Percentiles rank a stretch among this genome's conserved stretches.
Conservation (phyloP, 2,113 vertebrate species). For the Gasterosteus nipponicus region DNA sequence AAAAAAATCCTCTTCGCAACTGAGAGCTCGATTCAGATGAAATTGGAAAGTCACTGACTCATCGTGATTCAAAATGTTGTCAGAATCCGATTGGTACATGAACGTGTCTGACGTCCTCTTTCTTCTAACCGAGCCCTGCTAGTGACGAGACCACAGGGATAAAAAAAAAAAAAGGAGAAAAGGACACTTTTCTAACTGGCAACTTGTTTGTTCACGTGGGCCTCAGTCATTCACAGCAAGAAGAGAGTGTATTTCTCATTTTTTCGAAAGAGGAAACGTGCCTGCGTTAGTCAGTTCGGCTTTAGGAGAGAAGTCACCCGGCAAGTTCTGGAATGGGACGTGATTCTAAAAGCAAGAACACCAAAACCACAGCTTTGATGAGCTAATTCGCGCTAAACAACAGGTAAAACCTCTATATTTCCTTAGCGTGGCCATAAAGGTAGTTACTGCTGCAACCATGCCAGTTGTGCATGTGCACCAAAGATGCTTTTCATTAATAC, state of each 20-base stretch:
- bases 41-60: not conserved
- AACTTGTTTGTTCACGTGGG: too few relatives aligned
- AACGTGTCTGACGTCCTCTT: not conserved
- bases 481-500: not conserved
- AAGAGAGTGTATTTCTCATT: not conserved
- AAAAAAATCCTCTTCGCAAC: too few relatives aligned
- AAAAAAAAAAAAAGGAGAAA: not conserved
- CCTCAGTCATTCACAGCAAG: not conserved
- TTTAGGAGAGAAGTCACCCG: too few relatives aligned
- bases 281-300: too few relatives aligned
- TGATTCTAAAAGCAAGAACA: not conserved
- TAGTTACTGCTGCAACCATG: not conserved
- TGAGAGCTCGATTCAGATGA: not conserved
- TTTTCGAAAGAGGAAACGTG: too few relatives aligned
- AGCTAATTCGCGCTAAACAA: not conserved
- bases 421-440: too few relatives aligned
- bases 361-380: not conserved
- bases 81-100: not conserved
- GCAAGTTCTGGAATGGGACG: not conserved
- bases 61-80: not conserved
- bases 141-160: not conserved
- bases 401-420: not conserved
- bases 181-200: not conserved
- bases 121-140: not conserved
- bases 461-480: not conserved